Evolutionary conservation across 2,888 invertebrate genomes (phyloP), one percentile per base, ranked within the genome.

Genomic region (Encarsia formosa): DNA sequence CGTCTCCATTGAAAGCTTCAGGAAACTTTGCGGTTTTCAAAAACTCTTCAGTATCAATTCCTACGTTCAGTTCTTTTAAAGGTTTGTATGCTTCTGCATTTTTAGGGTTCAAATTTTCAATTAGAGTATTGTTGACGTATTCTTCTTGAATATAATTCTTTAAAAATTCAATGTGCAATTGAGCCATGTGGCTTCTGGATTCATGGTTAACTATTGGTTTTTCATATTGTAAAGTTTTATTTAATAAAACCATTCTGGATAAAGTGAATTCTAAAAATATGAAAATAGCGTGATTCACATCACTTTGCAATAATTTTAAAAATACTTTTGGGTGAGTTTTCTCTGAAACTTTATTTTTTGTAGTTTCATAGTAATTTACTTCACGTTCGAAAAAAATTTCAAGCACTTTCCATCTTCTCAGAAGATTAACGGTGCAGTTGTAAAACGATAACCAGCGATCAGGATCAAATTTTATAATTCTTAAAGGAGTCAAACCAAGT

Each of bases 141-240:
- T 39, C 31, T 4, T 47, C 19, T 15, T 16, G 3, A 22, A 47
- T 47, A 23, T 22, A 38, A 29, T 39, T 47, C 26, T 47, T 47
- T 18, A 47, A 39, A 31, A 39, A 31, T n/a, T 31, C 3, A 6
- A 29, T 4, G n/a, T 47, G 39, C 6, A 31, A 8, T 24, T 39
- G 19, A 35, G 3, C 15, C 20, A 20, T 5, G 5, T 2, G 13
- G 16, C 15, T 13, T 16, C 31, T 16, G n/a, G 5, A 11, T 26
- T 47, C 31, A 3, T 15, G 11, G n/a, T n/a, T n/a, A 8, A 47
- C 31, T 22, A 39, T 22, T 8, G 31, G 39, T 18, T 31, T 39
- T 22, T 47, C 39, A 15, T 4, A 5, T 13, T 47, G 23, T 11
- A 47, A 20, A 16, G 9, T 8, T 31, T 31, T 20, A 20, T 31